Evolutionary conservation across 2,888 invertebrate genomes (phyloP).

Genomic region (Troides aeacus): DNA sequence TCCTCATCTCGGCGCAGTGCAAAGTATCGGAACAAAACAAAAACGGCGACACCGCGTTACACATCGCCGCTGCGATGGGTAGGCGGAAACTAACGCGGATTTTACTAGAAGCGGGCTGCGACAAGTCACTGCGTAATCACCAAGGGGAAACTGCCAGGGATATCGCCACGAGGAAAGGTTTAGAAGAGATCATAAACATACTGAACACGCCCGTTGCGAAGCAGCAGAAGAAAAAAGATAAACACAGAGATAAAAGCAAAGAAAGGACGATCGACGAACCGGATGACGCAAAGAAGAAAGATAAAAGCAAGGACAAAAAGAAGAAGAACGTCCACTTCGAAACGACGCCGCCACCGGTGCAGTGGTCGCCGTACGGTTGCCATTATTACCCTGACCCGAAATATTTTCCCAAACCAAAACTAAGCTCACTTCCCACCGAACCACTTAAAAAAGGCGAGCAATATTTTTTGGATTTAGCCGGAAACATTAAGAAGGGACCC

Average conservation of each 20-base stretch:
- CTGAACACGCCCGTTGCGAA: constrained; percentile 80
- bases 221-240: constrained; percentile 64
- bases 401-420: constrained; percentile 90
- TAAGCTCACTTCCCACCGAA: constrained; percentile 92
- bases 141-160: constrained; percentile 94
- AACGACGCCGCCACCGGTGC: constrained; percentile 64
- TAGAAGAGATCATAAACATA: constrained; percentile 90
- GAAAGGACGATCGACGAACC: constrained; percentile 79
- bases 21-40: constrained; percentile 94
- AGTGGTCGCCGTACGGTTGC: constrained; percentile 95
- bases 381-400: constrained; percentile 93
- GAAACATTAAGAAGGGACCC: constrained; percentile 96
- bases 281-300: constrained; percentile 66
- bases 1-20: constrained; percentile 94
- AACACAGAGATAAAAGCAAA: constrained; percentile 70
- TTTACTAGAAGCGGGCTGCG: constrained; percentile 92
- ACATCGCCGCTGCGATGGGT: constrained; percentile 97
- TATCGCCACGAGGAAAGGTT: constrained; percentile 92
- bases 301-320: constrained; percentile 69
- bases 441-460: constrained; percentile 93
- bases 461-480: constrained; percentile 96
- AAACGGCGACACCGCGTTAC: constrained; percentile 96
- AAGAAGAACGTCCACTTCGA: constrained; percentile 79
- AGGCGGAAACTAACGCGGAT: constrained; percentile 94
- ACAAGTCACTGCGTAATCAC: constrained; percentile 84